Conservation (phyloP, 2,113 vertebrate genomes). For the Tamias sibiricus region DNA sequence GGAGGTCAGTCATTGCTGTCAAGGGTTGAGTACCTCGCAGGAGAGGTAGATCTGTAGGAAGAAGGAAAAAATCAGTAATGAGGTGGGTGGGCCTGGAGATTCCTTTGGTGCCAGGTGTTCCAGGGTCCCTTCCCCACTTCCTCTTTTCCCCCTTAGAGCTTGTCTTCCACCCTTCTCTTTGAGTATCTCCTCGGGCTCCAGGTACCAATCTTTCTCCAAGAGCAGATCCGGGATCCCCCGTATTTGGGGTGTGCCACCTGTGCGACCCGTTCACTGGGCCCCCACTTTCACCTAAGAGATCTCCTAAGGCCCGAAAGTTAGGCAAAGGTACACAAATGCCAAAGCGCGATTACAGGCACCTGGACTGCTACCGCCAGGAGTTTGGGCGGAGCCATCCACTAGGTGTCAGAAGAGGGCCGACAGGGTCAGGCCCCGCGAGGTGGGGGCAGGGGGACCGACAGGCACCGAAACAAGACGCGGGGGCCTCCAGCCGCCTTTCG, state of each 20-base stretch:
- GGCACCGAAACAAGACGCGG: background rate
- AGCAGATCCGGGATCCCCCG: background rate
- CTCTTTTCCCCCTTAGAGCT: background rate
- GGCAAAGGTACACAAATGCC: background rate
- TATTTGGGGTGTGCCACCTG: background rate
- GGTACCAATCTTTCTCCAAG: background rate
- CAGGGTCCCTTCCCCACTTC: background rate
- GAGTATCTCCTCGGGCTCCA: background rate
- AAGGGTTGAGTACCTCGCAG: background rate
- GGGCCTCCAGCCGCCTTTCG: background rate
- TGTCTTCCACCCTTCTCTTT: background rate
- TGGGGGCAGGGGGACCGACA: background rate
- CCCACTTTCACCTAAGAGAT: background rate
- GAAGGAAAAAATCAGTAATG: background rate
- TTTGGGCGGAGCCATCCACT: background rate
- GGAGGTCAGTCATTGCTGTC: constrained; percentile 42
- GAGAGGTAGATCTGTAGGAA: constrained; percentile 43
- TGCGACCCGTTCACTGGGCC: background rate
- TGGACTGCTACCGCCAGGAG: background rate
- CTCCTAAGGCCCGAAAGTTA: background rate
- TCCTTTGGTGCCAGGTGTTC: background rate
- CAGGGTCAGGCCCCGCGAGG: background rate
- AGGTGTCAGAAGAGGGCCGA: constrained; percentile 45
- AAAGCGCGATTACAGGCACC: background rate
- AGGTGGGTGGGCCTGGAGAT: background rate